Conservation (phyloP, 1,140 invertebrate genomes). For the Pseudomyrmex dendroicus region DNA sequence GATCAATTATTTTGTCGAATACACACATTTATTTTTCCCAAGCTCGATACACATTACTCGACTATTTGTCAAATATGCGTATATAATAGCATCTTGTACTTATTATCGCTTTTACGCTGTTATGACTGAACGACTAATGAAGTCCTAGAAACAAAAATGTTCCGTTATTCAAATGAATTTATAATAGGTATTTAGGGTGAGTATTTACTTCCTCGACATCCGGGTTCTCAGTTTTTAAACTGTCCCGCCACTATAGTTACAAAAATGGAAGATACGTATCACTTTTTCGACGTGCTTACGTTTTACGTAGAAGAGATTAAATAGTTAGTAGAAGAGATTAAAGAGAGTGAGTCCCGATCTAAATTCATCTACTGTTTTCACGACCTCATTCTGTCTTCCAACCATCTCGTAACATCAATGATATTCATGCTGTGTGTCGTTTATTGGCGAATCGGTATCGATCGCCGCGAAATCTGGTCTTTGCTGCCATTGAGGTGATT, state of each 20-base stretch:
- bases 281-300: no score
- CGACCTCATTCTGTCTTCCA: conserved; percentile 24
- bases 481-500: conserved; percentile 14
- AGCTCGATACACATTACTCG: background rate
- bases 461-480: conserved; percentile 38
- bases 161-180: no score
- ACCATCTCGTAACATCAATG: conserved; percentile 9
- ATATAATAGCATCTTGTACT: no score
- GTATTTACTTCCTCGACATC: background rate
- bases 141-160: no score
- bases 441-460: conserved; percentile 24
- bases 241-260: background rate
- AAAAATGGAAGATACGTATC: background rate
- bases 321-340: background rate
- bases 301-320: background rate
- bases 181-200: no score
- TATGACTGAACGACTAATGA: no score
- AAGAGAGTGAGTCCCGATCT: background rate
- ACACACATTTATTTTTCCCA: conserved; percentile 12
- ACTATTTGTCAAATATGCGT: no score
- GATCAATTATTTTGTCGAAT: conserved; percentile 68
- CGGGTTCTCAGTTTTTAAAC: background rate
- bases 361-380: conserved; percentile 20
- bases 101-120: no score
- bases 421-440: conserved; percentile 9